These are phyloP conservation scores for Pygoscelis antarcticus DNA, from an alignment of 2,113 vertebrate genomes.

Conservation along the genomic window DNA sequence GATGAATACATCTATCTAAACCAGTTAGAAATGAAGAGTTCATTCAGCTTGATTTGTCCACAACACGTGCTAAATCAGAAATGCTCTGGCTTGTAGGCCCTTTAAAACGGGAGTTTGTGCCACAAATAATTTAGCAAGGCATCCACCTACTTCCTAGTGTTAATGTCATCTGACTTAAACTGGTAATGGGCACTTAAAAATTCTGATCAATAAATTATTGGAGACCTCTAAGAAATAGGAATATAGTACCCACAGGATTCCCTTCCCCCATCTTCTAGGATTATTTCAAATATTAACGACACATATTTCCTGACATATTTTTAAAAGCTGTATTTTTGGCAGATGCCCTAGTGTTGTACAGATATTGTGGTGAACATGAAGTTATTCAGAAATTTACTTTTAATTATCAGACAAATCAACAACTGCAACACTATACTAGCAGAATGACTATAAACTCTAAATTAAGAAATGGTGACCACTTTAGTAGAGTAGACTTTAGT, in stretches of 20 bases:
- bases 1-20: background rate
- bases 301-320: background rate
- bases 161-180: background rate
- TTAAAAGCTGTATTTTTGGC: background rate
- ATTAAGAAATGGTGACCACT: background rate
- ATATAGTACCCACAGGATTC: background rate
- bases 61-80: background rate
- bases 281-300: background rate
- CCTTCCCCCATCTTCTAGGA: background rate
- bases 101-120: background rate
- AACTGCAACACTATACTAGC: background rate
- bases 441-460: background rate
- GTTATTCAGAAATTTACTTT: background rate
- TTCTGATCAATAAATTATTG: background rate
- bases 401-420: background rate
- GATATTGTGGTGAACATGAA: background rate
- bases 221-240: background rate
- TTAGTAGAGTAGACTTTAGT: background rate
- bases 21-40: background rate
- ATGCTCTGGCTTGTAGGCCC: background rate
- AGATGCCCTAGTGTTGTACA: background rate
- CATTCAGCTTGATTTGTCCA: background rate
- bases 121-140: background rate
- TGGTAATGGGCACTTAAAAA: background rate
- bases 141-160: background rate